Conservation (phyloP, 2,113 vertebrate genomes). For the Speoplatyrhinus poulsoni region DNA sequence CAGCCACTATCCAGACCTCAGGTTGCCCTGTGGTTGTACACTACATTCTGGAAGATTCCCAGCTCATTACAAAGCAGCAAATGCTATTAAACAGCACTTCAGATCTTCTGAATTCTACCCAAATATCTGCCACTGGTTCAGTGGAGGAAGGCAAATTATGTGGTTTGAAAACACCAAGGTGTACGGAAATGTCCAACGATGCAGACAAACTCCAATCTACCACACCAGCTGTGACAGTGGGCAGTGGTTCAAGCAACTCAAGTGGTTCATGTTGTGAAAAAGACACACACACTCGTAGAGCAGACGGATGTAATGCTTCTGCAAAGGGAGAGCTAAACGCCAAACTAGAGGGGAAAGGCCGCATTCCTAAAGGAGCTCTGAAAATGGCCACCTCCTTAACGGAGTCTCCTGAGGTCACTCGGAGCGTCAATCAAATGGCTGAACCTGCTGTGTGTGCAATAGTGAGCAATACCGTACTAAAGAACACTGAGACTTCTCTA, state of each 20-base stretch:
- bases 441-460: constrained; percentile 18
- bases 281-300: constrained; percentile 8
- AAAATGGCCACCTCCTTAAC: constrained; percentile 14
- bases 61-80: constrained; percentile 46
- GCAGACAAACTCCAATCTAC: constrained; percentile 6
- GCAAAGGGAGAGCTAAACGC: constrained; percentile 9
- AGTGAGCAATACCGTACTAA: constrained; percentile 14
- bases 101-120: constrained; percentile 5
- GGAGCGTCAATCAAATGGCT: constrained; percentile 34
- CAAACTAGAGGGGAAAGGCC: constrained; percentile 39
- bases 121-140: constrained; percentile 15
- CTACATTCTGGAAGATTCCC: constrained; percentile 23
- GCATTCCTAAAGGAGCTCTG: constrained; percentile 1
- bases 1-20: background rate
- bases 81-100: constrained; percentile 28
- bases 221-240: constrained; percentile 16
- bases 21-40: constrained; percentile 13
- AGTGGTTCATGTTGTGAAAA: constrained; percentile 3
- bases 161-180: constrained; percentile 13
- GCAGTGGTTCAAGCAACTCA: background rate
- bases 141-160: constrained; percentile 14
- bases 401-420: constrained; percentile 14
- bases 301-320: background rate
- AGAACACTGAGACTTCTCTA: constrained; percentile 20
- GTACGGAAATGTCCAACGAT: constrained; percentile 14